A percentile compares a stretch with the other conserved stretches of the same genome.
phyloP scores from a whole-genome alignment of 2,888 invertebrate genomes.

The Machimus rusticus region DNA sequence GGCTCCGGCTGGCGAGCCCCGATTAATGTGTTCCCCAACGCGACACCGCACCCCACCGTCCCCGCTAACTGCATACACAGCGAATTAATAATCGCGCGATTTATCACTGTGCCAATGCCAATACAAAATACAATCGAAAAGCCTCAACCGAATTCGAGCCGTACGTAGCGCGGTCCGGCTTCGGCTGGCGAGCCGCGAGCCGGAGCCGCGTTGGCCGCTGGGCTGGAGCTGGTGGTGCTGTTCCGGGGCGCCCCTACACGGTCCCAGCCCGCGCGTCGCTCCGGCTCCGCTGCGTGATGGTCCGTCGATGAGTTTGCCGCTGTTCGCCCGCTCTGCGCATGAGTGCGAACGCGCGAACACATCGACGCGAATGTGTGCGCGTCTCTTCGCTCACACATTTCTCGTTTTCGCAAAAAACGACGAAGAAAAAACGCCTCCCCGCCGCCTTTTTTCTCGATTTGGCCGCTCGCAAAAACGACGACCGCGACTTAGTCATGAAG shows the following conservation, averaged over 20 bases:
- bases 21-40: conserved; percentile 15
- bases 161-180: background rate
- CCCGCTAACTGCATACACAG: conserved; percentile 23
- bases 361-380: background rate
- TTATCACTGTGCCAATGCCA: conserved; percentile 19
- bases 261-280: background rate
- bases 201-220: background rate
- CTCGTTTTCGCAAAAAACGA: background rate
- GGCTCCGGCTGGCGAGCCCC: background rate
- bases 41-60: background rate
- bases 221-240: background rate
- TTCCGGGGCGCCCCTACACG: background rate
- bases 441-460: background rate
- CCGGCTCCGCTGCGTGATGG: background rate
- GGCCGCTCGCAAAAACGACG: background rate
- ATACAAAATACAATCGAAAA: background rate
- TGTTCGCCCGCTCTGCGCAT: background rate
- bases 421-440: background rate
- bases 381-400: background rate
- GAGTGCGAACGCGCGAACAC: conserved; percentile 15
- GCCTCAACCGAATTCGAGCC: background rate
- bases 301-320: background rate
- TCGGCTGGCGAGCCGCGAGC: background rate
- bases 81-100: conserved; percentile 24
- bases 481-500: background rate